Evolutionary conservation across 2,888 invertebrate genomes (phyloP).

Genomic region (Tinea trinotella): DNA sequence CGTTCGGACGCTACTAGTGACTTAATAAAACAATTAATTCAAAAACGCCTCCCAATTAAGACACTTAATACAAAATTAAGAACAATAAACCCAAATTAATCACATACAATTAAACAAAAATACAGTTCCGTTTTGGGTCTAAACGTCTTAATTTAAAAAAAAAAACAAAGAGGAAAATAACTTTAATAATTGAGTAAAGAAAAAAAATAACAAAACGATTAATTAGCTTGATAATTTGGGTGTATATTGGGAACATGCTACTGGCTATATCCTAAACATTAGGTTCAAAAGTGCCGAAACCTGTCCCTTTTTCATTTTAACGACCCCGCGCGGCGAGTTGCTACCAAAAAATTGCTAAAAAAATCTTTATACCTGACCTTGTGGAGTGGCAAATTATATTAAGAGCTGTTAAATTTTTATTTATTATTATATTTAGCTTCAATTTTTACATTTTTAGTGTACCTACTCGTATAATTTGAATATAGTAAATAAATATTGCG

Average conservation of each 20-base stretch:
- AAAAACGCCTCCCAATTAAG: too few relatives aligned
- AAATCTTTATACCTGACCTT: slow-evolving; percentile 53
- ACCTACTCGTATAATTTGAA: too few relatives aligned
- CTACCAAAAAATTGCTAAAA: slow-evolving; percentile 58
- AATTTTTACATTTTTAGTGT: too few relatives aligned
- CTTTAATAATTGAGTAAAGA: slow-evolving; percentile 18
- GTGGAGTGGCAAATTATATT: slow-evolving; percentile 21
- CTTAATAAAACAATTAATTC: too few relatives aligned
- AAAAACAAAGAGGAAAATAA: not conserved
- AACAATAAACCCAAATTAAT: not conserved
- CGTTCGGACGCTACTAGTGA: too few relatives aligned
- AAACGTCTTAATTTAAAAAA: slow-evolving; percentile 3
- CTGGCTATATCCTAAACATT: slow-evolving; percentile 40
- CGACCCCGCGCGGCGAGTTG: slow-evolving; percentile 42
- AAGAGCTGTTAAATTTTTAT: slow-evolving; percentile 29
- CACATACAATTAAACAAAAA: slow-evolving; percentile 10
- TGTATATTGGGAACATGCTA: slow-evolving; percentile 46
- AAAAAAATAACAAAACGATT: slow-evolving; percentile 43
- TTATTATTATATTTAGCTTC: too few relatives aligned
- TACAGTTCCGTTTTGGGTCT: not conserved
- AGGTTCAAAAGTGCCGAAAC: slow-evolving; percentile 59
- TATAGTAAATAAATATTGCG: too few relatives aligned
- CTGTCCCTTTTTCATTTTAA: slow-evolving; percentile 56
- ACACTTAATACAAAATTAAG: slow-evolving; percentile 1
- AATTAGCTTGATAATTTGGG: slow-evolving; percentile 57